phyloP scores from a whole-genome alignment of 2,888 invertebrate genomes.

The Chymomyza caudatula region DNA sequence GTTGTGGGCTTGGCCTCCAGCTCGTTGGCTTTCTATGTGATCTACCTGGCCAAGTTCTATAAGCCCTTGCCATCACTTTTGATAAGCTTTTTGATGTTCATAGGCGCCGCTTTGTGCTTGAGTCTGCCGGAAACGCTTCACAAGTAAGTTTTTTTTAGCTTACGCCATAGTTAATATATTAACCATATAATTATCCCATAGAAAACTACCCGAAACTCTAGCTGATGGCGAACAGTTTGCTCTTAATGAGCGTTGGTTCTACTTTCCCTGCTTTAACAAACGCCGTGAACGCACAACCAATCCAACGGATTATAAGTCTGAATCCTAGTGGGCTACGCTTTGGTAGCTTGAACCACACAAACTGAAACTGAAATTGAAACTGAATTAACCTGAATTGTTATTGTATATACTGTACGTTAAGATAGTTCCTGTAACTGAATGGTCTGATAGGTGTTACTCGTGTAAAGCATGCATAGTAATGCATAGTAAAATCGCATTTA shows the following conservation, averaged over 20 bases:
- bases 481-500: constrained; percentile 16
- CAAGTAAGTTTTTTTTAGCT: constrained; percentile 67
- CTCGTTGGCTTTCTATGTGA: constrained; percentile 80
- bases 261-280: constrained; percentile 78
- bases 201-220: constrained; percentile 80
- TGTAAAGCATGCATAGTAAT: constrained; percentile 57
- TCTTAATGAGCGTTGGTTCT: constrained; percentile 79
- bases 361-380: constrained; percentile 21
- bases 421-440: constrained; percentile 56
- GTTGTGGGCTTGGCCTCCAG: constrained; percentile 81
- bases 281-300: constrained; percentile 30
- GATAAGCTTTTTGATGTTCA: constrained; percentile 79
- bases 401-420: constrained; percentile 16
- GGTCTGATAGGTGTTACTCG: constrained; percentile 65
- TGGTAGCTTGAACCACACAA: constrained; percentile 5
- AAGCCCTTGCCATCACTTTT: constrained; percentile 80
- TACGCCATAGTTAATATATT: too few species aligned
- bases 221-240: constrained; percentile 81
- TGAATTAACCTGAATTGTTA: constrained; percentile 28
- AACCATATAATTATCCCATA: constrained; percentile 33
- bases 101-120: constrained; percentile 80
- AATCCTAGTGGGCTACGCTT: constrained; percentile 27
- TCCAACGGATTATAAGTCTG: constrained; percentile 45
- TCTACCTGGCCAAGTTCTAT: constrained; percentile 78
- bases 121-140: constrained; percentile 81